Conservation (phyloP, 2,797 vertebrate genomes). For the Poecilia velifera region DNA sequence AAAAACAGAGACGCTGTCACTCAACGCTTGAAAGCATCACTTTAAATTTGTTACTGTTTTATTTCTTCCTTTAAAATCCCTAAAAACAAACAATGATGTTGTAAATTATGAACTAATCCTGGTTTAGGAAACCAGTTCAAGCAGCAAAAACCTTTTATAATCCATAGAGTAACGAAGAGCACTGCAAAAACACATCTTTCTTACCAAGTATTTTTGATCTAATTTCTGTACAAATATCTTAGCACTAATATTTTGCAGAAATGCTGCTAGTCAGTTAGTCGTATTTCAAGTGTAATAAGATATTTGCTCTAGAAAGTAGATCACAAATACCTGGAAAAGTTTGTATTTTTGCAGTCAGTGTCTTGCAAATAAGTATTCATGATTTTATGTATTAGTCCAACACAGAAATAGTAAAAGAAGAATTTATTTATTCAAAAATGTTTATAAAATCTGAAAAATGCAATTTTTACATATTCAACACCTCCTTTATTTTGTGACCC, state of each 20-base stretch:
- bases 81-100: background rate
- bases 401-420: background rate
- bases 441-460: background rate
- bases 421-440: background rate
- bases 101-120: background rate
- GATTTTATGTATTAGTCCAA: background rate
- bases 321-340: too few relatives aligned
- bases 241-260: too few relatives aligned
- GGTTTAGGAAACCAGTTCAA: background rate
- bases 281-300: too few relatives aligned
- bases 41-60: slow-evolving; percentile 3
- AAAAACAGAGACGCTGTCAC: background rate
- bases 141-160: background rate
- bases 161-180: background rate
- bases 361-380: background rate
- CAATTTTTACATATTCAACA: background rate
- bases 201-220: too few relatives aligned
- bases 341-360: too few relatives aligned
- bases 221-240: too few relatives aligned
- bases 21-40: slow-evolving; percentile 1
- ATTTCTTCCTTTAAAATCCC: background rate
- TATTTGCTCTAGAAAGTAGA: too few relatives aligned
- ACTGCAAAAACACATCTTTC: too few relatives aligned
- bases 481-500: background rate
- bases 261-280: too few relatives aligned